Evolutionary conservation across 1,140 invertebrate genomes (phyloP), one percentile per base, ranked within the genome.

Genomic region (Holotrichia oblita): DNA sequence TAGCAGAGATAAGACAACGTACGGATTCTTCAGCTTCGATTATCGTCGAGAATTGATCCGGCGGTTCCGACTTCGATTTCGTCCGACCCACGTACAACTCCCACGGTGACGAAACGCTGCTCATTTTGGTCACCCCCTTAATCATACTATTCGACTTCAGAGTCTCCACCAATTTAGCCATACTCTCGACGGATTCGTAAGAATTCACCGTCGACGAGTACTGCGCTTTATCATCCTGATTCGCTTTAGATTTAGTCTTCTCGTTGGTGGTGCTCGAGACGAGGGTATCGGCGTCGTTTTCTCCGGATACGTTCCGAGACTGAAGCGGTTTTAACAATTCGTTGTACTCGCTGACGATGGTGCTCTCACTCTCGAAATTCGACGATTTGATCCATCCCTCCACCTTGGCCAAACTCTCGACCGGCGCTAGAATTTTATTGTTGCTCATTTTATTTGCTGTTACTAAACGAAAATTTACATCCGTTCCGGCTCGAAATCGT

Each of bases 11-110:
- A 74, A 79, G 22, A 41, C 75, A 59, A 84, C 84, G 55, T 84
- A 85, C 83, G 22, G 81, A 78, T 79, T 85, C 83, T 76, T 83
- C 81, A 6, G 77, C 80, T 81, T 85, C 83, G 9, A 82, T 64
- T 55, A 85, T 85, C 14, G 83, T 82, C 9, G 83, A 82, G 61
- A 85, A 84, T 55, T 80, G 79, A 12, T 75, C 80, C 12, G 83
- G 79, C 40, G 80, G 79, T 34, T 81, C 81, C 10, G 81, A 83
- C 61, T 77, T 77, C n/a, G 48, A 40, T 8, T 69, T 61, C 10
- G 34, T 4, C n/a, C 61, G 24, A 34, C 75, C 75, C 27, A 69
- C 55, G 27, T 77, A 77, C 55, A 77, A 7, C 59, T 77, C 3
- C 61, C 76, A 76, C 0, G 75, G 22, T 9, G 75, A 76, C 12